Conservation (phyloP, 2,888 invertebrate genomes). For the Celastrina argiolus region DNA sequence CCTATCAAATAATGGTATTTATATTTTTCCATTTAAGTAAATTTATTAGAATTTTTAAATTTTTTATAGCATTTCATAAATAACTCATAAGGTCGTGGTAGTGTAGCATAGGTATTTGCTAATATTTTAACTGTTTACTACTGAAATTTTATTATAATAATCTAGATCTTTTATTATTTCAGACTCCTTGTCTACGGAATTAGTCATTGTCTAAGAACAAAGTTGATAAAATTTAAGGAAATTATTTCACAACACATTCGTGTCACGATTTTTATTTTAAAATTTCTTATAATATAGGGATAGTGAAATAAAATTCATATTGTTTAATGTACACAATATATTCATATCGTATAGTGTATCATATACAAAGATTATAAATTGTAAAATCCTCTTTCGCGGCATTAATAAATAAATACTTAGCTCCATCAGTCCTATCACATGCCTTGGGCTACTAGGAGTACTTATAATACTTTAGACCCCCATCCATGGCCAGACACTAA, state of each 20-base stretch:
- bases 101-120: too few species aligned
- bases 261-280: neutral
- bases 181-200: too few species aligned
- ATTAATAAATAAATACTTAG: slow-evolving; percentile 76
- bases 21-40: too few species aligned
- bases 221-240: neutral
- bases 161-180: too few species aligned
- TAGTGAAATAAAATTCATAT: slow-evolving; percentile 60
- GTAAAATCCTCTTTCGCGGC: slow-evolving; percentile 72
- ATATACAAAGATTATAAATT: slow-evolving; percentile 78
- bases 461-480: slow-evolving; percentile 55
- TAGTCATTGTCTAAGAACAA: too few species aligned
- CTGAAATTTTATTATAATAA: too few species aligned
- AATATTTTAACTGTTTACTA: too few species aligned
- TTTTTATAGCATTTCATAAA: too few species aligned
- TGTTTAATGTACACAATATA: slow-evolving; percentile 77
- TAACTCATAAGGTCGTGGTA: too few species aligned
- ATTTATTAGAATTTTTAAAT: too few species aligned
- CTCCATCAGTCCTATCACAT: slow-evolving; percentile 64
- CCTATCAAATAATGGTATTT: too few species aligned
- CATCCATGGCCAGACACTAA: slow-evolving; percentile 38
- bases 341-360: slow-evolving; percentile 73
- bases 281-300: slow-evolving; percentile 16
- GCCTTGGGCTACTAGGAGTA: slow-evolving; percentile 61
- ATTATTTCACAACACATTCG: neutral